Evolutionary conservation across 2,797 vertebrate genomes (phyloP), one percentile per base, ranked within the genome.

Genomic region (Myotis findleyi): DNA sequence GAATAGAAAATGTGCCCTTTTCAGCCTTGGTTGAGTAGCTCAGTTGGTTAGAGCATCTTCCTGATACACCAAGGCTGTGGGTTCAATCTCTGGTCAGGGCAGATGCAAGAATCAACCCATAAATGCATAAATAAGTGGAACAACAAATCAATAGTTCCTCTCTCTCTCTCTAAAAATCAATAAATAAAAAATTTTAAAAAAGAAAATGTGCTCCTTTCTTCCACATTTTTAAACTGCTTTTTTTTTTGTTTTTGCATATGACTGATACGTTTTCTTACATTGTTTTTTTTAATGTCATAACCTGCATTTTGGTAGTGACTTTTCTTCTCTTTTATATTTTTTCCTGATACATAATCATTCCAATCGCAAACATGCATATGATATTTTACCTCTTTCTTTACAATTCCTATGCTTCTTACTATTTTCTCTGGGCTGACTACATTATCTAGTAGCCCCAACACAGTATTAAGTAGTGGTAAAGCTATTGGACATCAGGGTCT

Each of bases 301-400:
- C 5, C 41, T 81, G 33, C 41, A 2, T 83, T 83, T 79, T 68
- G 21, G 17, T 77, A 55, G 1, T 73, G 41, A 7, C 14, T 71
- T 79, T 81, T 87, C 44, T 72, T 76, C n/a, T 49, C 27, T 55
- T 76, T 72, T 94, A 84, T 23, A 36, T 7, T 17, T 82, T 71
- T 64, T 91, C 79, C 87, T 82, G n/a, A 18, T 49, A 36, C 21
- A 23, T 36, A 81, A 64, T 75, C 25, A 72, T 92, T 55, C 94
- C 27, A 79, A 75, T 38, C 93, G 16, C 17, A 62, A 85, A 83
- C 2, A 66, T 41, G 12, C 25, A 79, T 23, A 41, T 16, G 30
- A 25, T 53, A 36, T 44, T 91, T 93, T 94, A 33, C 38, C 72
- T 53, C 55, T 90, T 87, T 86, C 49, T 62, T 82, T 69, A 9